Percentiles rank a stretch among this genome's conserved stretches.
phyloP scores from a whole-genome alignment of 2,797 vertebrate genomes.

The Lateolabrax maculatus region DNA sequence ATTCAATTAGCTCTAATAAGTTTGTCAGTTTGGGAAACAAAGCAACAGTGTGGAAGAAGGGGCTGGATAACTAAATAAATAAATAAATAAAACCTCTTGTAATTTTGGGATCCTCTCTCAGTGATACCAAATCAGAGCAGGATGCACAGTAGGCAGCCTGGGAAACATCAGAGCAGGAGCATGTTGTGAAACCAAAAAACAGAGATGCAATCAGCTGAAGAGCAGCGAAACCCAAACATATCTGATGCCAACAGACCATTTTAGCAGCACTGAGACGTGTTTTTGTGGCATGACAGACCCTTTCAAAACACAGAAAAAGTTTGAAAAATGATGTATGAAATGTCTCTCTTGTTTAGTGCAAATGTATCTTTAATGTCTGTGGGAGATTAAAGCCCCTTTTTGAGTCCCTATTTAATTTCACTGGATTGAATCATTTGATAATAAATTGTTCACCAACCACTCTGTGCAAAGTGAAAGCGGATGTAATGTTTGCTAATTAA shows the following conservation, averaged over 20 bases:
- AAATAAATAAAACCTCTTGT: conserved; percentile 39
- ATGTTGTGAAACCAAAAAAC: conserved; percentile 18
- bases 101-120: conserved; percentile 55
- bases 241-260: conserved; percentile 22
- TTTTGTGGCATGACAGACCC: not conserved
- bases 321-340: not conserved
- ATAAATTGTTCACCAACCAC: conserved; percentile 46
- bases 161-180: conserved; percentile 51
- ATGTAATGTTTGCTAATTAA: conserved; percentile 63
- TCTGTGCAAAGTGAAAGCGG: conserved; percentile 33
- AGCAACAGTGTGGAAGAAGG: conserved; percentile 47
- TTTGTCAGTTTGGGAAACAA: conserved; percentile 69
- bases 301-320: not conserved
- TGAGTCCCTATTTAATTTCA: conserved; percentile 33
- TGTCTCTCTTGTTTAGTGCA: not conserved
- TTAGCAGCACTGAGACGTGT: conserved; percentile 3
- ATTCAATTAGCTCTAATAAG: conserved; percentile 73
- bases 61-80: conserved; percentile 30
- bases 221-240: conserved; percentile 14
- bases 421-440: conserved; percentile 52
- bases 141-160: conserved; percentile 42
- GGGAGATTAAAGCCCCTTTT: not conserved
- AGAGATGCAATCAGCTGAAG: conserved; percentile 53
- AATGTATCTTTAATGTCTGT: not conserved
- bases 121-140: conserved; percentile 42